Evolutionary conservation across 1,140 invertebrate species (phyloP), one percentile per base, ranked within the genome.

Genomic region (Bombus vancouverensis): DNA sequence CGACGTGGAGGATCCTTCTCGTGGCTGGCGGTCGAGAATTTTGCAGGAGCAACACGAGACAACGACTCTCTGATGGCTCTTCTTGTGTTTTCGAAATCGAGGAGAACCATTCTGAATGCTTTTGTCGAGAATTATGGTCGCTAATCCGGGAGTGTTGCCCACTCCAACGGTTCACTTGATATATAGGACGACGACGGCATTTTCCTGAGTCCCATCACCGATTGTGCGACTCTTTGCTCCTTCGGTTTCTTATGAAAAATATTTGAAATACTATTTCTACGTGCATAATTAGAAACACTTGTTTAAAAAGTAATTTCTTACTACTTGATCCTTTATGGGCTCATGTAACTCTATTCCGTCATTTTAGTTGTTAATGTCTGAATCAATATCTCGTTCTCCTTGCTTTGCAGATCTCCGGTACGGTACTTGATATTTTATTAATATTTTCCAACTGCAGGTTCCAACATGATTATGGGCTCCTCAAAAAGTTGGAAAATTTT

Each of bases 131-230:
- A 81, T 92, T 91, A 92, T 89, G 89, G 90, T 76, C 86, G 90
- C 91, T 92, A 92, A 92, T 92, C 92, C 88, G 86, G 88, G 91
- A 90, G 91, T 77, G 87, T 82, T 84, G 79, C 88, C 72, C 65
- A 90, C 82, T 88, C 85, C 81, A 70, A 25, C 12, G 37, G 39
- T 78, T 70, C 59, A 72, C 79, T 79, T 89, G 88, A 92, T 90
- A 84, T 92, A 89, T 91, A 84, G 84, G 81, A 65, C 85, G 78
- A 78, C 83, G 85, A 87, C 87, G 87, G 34, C 77, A 74, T 66
- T 81, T 83, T 81, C 59, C 62, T 42, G 83, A 18, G 86, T 86
- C 65, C 70, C 42, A 6, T 34, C 28, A 32, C 25, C 34, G 68
- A 68, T 78, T 83, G 3, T 62, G 18, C 53, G 25, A 15, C 12